Conservation (phyloP, 2,888 invertebrate genomes). For the Ctena decussata region DNA sequence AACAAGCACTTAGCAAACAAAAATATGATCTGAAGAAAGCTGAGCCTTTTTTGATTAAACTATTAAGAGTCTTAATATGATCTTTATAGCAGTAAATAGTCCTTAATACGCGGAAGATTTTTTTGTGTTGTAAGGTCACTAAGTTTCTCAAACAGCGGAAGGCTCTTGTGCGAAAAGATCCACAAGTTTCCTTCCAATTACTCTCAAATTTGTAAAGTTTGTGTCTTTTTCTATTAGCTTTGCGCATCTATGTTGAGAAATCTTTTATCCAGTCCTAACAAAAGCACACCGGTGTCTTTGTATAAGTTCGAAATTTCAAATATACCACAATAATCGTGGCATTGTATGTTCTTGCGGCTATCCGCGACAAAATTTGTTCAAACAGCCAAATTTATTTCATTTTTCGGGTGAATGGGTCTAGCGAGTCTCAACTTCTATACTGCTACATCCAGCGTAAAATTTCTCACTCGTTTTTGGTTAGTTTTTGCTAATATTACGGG, state of each 20-base stretch:
- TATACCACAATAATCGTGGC: slow-evolving; percentile 6
- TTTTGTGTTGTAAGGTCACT: background rate
- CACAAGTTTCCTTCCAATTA: slow-evolving; percentile 39
- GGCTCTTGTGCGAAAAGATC: background rate
- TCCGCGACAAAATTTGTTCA: slow-evolving; percentile 1
- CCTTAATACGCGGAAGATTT: background rate
- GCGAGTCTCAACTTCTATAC: background rate
- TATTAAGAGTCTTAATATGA: slow-evolving; percentile 2
- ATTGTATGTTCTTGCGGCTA: background rate
- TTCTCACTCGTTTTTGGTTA: background rate
- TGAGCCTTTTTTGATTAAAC: background rate
- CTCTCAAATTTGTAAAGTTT: slow-evolving; percentile 45
- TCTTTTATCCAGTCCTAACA: background rate
- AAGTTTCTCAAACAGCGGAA: slow-evolving; percentile 3
- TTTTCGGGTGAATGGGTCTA: background rate
- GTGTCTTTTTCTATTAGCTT: slow-evolving; percentile 54
- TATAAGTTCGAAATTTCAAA: background rate
- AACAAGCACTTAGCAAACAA: slow-evolving; percentile 2
- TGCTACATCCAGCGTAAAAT: slow-evolving; percentile 1
- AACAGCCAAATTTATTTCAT: slow-evolving; percentile 2
- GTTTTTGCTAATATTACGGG: background rate
- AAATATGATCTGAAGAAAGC: background rate
- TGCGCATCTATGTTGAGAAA: slow-evolving; percentile 4
- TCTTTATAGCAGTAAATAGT: slow-evolving; percentile 2
- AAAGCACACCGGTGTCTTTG: slow-evolving; percentile 1